phyloP scores from a whole-genome alignment of 2,888 invertebrate genomes.

The Nephrotoma appendiculata region DNA sequence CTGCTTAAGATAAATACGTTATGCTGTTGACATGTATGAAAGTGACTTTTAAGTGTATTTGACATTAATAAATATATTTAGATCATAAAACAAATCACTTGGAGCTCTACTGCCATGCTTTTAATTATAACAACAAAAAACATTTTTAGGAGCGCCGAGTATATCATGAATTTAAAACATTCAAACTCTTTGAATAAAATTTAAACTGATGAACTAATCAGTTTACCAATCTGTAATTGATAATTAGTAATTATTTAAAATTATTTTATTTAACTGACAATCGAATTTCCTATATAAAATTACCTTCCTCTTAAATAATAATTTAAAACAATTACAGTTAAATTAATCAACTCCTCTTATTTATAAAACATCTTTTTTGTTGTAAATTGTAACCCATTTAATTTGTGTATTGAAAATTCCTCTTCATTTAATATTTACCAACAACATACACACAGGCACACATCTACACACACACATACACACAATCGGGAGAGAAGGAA shows the following conservation, averaged over 20 bases:
- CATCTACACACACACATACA: background rate
- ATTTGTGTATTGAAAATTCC: background rate
- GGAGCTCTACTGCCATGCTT: too few relatives aligned
- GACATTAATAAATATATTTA: background rate
- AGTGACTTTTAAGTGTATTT: background rate
- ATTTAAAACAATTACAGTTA: background rate
- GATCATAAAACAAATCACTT: background rate
- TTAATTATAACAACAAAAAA: too few relatives aligned
- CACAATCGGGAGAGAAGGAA: background rate
- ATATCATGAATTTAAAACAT: too few relatives aligned
- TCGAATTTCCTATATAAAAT: background rate
- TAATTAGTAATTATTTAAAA: too few relatives aligned
- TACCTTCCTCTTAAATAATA: background rate
- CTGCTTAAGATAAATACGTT: background rate
- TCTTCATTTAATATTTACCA: background rate
- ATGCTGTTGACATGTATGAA: background rate
- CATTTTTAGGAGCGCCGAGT: too few relatives aligned
- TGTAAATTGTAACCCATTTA: background rate
- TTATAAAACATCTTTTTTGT: background rate
- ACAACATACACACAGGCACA: background rate
- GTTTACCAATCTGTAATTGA: too few relatives aligned
- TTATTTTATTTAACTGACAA: too few relatives aligned
- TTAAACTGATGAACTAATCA: too few relatives aligned
- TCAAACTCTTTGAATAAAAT: too few relatives aligned
- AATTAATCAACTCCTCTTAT: background rate